A percentile compares a stretch with the other conserved stretches of the same genome.
Conservation (phyloP, 2,888 invertebrate species). For the Candidula unifasciata region DNA sequence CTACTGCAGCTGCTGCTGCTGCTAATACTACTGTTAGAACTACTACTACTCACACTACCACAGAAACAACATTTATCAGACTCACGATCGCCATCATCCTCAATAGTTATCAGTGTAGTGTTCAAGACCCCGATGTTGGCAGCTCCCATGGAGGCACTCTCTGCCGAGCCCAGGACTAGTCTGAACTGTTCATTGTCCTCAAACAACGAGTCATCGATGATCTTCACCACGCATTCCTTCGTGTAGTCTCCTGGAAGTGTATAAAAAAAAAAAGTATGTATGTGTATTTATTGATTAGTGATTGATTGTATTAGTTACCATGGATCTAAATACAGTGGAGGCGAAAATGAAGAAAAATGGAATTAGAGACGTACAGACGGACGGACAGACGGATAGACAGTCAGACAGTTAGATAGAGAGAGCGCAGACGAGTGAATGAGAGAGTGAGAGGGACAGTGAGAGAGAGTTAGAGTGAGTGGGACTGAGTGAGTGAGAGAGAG, state of each 20-base stretch:
- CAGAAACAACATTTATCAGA: background rate
- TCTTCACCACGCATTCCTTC: constrained; percentile 72
- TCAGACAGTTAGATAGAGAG: too few species aligned
- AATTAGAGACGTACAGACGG: too few species aligned
- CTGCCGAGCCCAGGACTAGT: constrained; percentile 74
- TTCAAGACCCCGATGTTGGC: constrained; percentile 71
- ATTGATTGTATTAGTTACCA: background rate
- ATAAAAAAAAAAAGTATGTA: background rate
- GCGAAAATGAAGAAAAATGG: background rate
- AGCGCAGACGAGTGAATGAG: too few species aligned
- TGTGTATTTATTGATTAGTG: background rate
- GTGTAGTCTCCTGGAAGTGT: constrained; percentile 71
- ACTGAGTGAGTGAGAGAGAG: too few species aligned
- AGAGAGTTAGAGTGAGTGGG: too few species aligned
- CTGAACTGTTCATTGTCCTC: constrained; percentile 75
- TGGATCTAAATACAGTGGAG: background rate
- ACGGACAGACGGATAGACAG: too few species aligned
- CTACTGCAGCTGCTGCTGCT: background rate
- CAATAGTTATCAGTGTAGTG: constrained; percentile 69
- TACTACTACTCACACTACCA: background rate
- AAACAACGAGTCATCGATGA: constrained; percentile 73
- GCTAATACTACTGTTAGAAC: background rate
- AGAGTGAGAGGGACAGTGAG: too few species aligned
- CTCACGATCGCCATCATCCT: constrained; percentile 76
- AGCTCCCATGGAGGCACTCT: constrained; percentile 65